Base-by-base conservation (phyloP, 35 echinoderm and acorn worm genomes). In the Apostichopus parvimensis region DNA sequence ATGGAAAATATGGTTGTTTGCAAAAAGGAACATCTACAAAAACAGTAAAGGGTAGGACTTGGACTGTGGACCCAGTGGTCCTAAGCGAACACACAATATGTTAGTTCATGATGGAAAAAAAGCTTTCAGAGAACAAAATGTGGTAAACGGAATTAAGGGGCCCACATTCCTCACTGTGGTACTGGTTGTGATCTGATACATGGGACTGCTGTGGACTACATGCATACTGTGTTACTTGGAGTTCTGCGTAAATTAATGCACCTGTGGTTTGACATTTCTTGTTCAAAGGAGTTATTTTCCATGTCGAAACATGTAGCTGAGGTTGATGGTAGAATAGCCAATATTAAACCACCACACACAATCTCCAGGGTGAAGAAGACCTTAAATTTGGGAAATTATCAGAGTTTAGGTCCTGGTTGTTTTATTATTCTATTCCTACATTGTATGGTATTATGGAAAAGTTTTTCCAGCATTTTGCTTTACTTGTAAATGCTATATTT, bases 391-490 rank as follows among this genome's bases (percentile, higher is more conserved):
- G 83, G 92, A 93, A 93, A 62, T 86, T 85, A 15, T 82, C 77
- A 53, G 92, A 93, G 58, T 89, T 68, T 12, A 45, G 92, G 15
- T 87, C 92, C 6, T 90, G 71, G 83, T 52, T 93, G 23, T 64
- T 89, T 24, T 93, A 56, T 89, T 93, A 93, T 60, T 93, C 72
- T 12, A n/a, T 93, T 64, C 92, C 92, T 13, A 15, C 34, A 53
- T 58, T 92, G 6, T 73, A 24, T 92, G 91, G 68, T n/a, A 28
- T 92, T 5, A 56, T 92, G 68, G 5, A 26, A 5, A 17, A 73
- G n/a, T 34, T 34, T 34, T 34, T 34, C 28, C 28, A 34, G 28
- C 24, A 25, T 25, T 25, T 25, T 25, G 24, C 24, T 25, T 25
- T 25, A 25, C 24, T 25, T 25, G 24, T 25, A 25, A 25, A 25